These are phyloP conservation scores for Daubentonia madagascariensis DNA, from an alignment of 2,113 vertebrate species.

Conservation along the genomic window DNA sequence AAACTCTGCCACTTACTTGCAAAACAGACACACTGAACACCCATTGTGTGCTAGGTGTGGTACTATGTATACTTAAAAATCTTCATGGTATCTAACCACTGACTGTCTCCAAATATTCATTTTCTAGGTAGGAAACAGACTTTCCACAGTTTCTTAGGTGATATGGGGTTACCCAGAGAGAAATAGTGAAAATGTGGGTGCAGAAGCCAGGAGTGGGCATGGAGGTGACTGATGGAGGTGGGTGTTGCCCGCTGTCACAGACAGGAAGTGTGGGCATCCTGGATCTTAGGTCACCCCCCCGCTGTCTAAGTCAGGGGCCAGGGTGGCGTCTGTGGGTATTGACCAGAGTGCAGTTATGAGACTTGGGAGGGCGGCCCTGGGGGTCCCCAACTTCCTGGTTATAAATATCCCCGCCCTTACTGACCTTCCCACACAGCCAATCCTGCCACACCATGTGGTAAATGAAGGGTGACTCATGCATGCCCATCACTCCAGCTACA, in stretches of 20 bases:
- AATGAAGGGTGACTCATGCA: not conserved
- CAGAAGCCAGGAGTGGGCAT: not conserved
- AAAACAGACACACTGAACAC: not conserved
- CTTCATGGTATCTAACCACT: not conserved
- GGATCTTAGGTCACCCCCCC: not conserved
- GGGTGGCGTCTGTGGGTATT: not conserved
- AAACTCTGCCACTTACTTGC: not conserved
- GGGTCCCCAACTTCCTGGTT: not conserved
- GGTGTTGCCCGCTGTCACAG: not conserved
- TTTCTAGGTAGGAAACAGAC: not conserved
- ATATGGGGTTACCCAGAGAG: not conserved
- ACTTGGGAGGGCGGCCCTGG: not conserved
- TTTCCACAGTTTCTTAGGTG: not conserved
- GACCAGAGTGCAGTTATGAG: not conserved
- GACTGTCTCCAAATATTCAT: not conserved
- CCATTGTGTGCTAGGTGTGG: too few relatives aligned
- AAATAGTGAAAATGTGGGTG: not conserved
- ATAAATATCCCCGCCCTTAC: not conserved
- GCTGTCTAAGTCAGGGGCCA: not conserved
- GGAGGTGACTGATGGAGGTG: not conserved
- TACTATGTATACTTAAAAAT: not conserved
- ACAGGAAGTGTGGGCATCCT: slow-evolving; percentile 39
- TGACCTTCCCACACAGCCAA: not conserved
- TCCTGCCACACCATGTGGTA: not conserved
- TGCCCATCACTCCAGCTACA: not conserved